These are phyloP conservation scores for Crambe crambe DNA, from an alignment of 37 sponge, comb jelly and placozoan species.

Conservation along the genomic window DNA sequence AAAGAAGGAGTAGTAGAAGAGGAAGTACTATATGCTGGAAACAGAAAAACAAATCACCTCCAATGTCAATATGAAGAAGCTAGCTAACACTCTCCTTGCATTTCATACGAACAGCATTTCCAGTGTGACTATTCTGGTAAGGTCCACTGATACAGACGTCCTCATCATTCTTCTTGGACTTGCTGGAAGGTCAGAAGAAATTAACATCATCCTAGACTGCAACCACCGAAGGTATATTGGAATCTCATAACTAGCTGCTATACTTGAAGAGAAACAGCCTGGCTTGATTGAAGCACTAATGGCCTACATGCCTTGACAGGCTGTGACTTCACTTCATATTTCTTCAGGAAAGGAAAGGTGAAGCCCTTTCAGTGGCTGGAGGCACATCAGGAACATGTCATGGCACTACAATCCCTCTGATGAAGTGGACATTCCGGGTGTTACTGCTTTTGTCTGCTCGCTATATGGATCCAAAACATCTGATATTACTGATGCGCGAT, in stretches of 20 bases:
- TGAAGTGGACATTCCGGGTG: background rate
- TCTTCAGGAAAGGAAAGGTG: conserved; percentile 6
- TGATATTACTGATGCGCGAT: background rate
- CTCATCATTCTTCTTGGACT: background rate
- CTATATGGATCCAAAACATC: conserved; percentile 6
- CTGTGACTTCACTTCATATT: background rate
- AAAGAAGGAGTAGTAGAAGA: no score
- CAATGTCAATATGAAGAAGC: background rate
- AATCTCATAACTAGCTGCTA: background rate
- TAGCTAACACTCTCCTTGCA: background rate
- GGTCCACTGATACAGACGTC: conserved; percentile 6
- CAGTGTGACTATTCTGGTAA: background rate
- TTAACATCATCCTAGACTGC: conserved; percentile 5
- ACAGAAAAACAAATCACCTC: background rate
- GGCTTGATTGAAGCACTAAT: conserved; percentile 1
- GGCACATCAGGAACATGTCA: background rate
- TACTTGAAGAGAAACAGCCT: background rate
- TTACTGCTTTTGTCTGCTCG: background rate
- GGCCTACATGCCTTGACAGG: background rate
- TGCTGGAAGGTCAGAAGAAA: conserved; percentile 1
- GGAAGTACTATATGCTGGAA: no score
- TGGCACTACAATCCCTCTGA: background rate
- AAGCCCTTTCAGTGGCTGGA: background rate
- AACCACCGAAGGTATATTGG: background rate
- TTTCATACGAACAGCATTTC: background rate